Evolutionary conservation across 2,888 invertebrate genomes (phyloP), one percentile per base, ranked within the genome.

Genomic region (Nebria salina): DNA sequence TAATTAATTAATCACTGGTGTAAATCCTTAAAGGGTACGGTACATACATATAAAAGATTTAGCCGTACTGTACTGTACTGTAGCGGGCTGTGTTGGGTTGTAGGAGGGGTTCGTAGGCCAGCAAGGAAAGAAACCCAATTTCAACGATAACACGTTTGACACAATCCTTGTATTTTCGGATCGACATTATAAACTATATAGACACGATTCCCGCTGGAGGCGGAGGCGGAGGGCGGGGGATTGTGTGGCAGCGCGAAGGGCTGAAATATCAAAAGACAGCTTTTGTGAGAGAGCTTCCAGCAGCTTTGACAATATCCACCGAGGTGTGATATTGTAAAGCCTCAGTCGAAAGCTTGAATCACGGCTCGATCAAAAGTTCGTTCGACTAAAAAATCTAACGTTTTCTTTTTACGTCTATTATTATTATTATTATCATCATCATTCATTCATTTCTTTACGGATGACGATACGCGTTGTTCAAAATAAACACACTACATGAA

Each of bases 211-310:
- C 54, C 13, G 54, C 9, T 8, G 7, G 6, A 8, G 43, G 13
- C 4, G 13, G 54, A 1, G 54, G 8, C 3, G 54, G 54, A 8
- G 54, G 13, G 13, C 8, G 54, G 54, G 13, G 54, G 54, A 13
- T 8, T 8, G 8, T 11, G 13, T 20, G 54, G 74, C 15, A 75
- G 11, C 9, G 20, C 64, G 77, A 54, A 84, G 85, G 85, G 85
- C 34, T 85, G 86, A 87, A 87, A 87, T 87, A 87, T 87, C 87
- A 87, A 87, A 87, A 87, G 87, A 87, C 87, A 86, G 86, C 86
- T 86, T 85, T 80, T 80, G 80, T 75, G 80, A 54, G 54, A 54
- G 54, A 68, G 80, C 80, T 75, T 80, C 80, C 72, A 72, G 85
- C 84, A 83, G 86, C 87, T 87, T 88, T 87, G 87, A 87, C 86